Base-by-base conservation (phyloP, 2,797 vertebrate species). In the Clamator glandarius region DNA sequence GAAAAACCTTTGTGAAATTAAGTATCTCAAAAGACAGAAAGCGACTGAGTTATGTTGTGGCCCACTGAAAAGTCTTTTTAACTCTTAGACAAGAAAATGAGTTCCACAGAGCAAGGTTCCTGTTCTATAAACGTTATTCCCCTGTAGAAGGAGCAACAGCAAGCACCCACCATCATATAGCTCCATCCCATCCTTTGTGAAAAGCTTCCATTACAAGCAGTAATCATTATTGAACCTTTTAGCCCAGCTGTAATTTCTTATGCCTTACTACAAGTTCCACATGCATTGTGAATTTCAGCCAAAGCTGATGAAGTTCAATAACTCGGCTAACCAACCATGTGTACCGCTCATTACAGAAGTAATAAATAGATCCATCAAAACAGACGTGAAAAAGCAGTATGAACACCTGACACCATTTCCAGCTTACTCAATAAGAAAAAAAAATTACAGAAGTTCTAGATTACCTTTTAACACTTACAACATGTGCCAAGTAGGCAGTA, bases 231-330 rank as follows among this genome's bases (percentile, higher is more conserved):
- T 98, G 98, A 99, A 98, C 96, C 98, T 98, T 98, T 98, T 98
- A 93, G 97, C 95, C 98, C 94, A 97, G 97, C 97, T 97, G 96
- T 97, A 98, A 98, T 98, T 98, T 98, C 98, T 98, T 98, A 97
- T 97, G 97, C 90, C 97, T 98, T 98, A 98, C 98, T 98, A 98
- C 96, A 98, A 98, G 98, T 98, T 98, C 97, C 97, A 97, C 98
- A 96, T 95, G 97, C 98, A 97, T 97, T 98, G 98, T 97, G 98
- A 98, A 98, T 98, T 98, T 98, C 98, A 98, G 98, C 98, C 98
- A 98, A 98, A 98, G 98, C 97, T 99, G 98, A 98, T 98, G 98
- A 99, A 99, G 98, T 99, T 99, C 98, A 99, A 98, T 99, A 99
- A 98, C 98, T 98, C 98, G 98, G 98, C 98, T 99, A 99, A 99